phyloP scores from a whole-genome alignment of 2,888 invertebrate genomes.

The Myopa testacea region DNA sequence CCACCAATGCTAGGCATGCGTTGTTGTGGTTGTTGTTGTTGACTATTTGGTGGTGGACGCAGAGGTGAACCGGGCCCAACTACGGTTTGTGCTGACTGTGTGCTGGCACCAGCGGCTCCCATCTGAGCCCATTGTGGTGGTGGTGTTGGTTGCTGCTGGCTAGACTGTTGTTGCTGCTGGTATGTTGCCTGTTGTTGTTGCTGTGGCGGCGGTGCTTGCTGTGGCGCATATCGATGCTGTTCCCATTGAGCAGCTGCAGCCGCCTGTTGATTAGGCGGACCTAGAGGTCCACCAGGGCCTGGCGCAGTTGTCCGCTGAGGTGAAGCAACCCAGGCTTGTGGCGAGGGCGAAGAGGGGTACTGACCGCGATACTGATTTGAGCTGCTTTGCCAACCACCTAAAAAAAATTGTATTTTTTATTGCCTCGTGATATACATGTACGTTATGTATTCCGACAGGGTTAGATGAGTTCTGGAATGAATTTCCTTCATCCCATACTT shows the following conservation, averaged over 20 bases:
- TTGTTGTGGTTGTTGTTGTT: conserved; percentile 48
- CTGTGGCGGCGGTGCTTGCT: conserved; percentile 65
- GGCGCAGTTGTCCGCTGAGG: conserved; percentile 65
- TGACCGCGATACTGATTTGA: conserved; percentile 69
- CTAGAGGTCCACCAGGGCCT: conserved; percentile 58
- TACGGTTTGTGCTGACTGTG: conserved; percentile 52
- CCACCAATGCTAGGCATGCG: conserved; percentile 40
- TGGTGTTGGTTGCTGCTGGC: conserved; percentile 68
- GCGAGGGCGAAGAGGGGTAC: conserved; percentile 66
- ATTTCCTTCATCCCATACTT: too few relatives aligned
- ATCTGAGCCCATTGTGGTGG: conserved; percentile 64
- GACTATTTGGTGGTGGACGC: conserved; percentile 58
- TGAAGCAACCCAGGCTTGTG: conserved; percentile 63
- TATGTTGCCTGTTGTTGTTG: conserved; percentile 68
- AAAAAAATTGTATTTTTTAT: not conserved
- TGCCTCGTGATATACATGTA: too few relatives aligned
- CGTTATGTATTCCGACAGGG: too few relatives aligned
- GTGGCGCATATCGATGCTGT: conserved; percentile 69
- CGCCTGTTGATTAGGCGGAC: conserved; percentile 65
- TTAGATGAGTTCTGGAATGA: too few relatives aligned
- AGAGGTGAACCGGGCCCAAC: conserved; percentile 54
- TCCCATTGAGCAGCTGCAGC: conserved; percentile 67
- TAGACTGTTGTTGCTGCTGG: conserved; percentile 49
- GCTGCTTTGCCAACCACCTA: conserved; percentile 76
- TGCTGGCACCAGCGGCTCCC: conserved; percentile 50